Base-by-base conservation (phyloP, 2,888 invertebrate genomes). In the Caenorhabditis doughertyi region DNA sequence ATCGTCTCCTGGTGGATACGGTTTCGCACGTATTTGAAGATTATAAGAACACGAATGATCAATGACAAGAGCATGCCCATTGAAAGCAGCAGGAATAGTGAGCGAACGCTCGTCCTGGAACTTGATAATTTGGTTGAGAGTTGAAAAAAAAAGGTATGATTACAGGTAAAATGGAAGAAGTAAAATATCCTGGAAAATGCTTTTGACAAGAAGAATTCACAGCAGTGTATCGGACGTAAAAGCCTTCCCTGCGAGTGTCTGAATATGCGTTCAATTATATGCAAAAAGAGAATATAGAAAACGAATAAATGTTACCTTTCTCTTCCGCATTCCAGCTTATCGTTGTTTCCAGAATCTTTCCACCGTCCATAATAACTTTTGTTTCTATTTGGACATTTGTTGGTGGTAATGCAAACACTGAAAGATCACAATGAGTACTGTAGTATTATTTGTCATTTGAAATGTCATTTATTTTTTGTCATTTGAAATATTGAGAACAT, bases 101-200 rank as follows among this genome's bases (percentile, higher is more conserved):
- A 86, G 79, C 5, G 85, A 83, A 13, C 84, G 62, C n/a, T 81
- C 84, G 9, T 64, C 72, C 88, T 87, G 82, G 47, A 81, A 72
- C 29, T 16, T 8, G 1, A 32, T 32, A 9, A 7, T 32, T 32
- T 32, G 4, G 5, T 32, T 18, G 49, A 21, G 18, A 21, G 18
- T 49, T 49, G 3, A 23, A 21, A 49, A 21, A 23, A 49, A 21
- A 49, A 21, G 60, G 49, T 29, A 44, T 62, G 7, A 68, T 62
- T 47, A 87, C 89, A 60, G 85, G 51, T 18, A 77, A 70, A 49
- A 89, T 81, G 18, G 84, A 81, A 1, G 84, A 85, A 3, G 84
- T 85, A 74, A 84, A 89, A 51, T 87, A 89, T 16, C 89, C 89
- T 16, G 84, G 85, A 62, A 89, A 89, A 55, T 79, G 73, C 29